phyloP scores from a whole-genome alignment of 2,113 vertebrate genomes.

The Setophaga kirtlandii region DNA sequence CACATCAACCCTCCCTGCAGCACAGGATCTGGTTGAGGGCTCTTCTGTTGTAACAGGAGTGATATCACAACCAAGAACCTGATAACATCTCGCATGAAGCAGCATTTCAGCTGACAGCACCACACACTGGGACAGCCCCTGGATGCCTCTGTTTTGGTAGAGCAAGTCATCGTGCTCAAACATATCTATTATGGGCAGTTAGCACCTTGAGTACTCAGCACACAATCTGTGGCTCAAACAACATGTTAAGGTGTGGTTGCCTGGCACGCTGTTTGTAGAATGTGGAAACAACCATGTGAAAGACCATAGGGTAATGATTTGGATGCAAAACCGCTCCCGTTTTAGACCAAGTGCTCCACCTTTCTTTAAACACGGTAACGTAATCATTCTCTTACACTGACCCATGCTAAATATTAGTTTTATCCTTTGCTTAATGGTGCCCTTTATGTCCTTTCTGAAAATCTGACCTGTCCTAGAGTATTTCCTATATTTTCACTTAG shows the following conservation, averaged over 20 bases:
- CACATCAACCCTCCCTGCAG: neutral
- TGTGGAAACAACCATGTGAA: neutral
- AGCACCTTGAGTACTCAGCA: no score
- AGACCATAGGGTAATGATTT: neutral
- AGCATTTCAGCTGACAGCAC: neutral
- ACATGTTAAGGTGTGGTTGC: neutral
- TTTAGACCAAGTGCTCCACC: neutral
- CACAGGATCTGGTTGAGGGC: neutral
- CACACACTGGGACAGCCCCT: neutral
- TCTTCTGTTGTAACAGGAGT: neutral
- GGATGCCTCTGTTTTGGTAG: neutral
- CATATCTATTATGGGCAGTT: rapidly evolving
- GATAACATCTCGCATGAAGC: rapidly evolving
- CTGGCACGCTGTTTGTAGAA: neutral
- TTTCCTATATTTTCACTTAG: neutral
- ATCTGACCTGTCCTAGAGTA: neutral
- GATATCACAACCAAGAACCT: neutral
- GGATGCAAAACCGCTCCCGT: neutral
- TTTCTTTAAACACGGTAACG: neutral
- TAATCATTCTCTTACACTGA: neutral
- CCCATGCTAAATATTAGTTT: neutral
- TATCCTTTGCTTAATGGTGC: neutral
- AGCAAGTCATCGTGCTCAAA: neutral
- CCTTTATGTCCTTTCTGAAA: neutral
- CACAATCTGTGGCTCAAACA: neutral